Evolutionary conservation across 2,888 invertebrate species (phyloP).

Genomic region (Acleris holmiana): DNA sequence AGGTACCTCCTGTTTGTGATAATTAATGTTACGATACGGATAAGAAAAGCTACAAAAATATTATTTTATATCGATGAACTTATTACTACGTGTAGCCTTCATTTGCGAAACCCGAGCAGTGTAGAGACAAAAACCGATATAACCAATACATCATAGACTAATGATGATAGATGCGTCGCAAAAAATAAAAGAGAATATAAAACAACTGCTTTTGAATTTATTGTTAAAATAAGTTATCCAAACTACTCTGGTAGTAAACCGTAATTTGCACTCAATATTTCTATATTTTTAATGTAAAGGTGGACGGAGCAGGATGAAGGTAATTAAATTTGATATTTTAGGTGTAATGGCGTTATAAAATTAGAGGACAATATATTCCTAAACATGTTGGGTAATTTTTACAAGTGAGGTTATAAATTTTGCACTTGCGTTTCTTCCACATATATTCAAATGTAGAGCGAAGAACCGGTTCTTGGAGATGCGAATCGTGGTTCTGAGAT

Average conservation of each 20-base stretch:
- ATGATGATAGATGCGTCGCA: conserved; percentile 39
- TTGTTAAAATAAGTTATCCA: too few species aligned
- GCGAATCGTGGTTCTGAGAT: conserved; percentile 8
- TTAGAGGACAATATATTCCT: too few species aligned
- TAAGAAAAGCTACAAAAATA: background rate
- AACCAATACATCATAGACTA: conserved; percentile 45
- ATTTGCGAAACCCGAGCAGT: conserved; percentile 48
- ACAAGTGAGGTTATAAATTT: conserved; percentile 4
- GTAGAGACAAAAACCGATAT: conserved; percentile 51
- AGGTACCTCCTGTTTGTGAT: too few species aligned
- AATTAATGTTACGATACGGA: background rate
- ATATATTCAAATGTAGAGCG: conserved; percentile 1
- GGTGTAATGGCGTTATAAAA: too few species aligned
- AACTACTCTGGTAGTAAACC: too few species aligned
- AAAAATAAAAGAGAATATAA: conserved; percentile 1
- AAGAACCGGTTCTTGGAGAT: background rate
- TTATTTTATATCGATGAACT: background rate
- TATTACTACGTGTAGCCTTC: conserved; percentile 39
- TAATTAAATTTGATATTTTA: too few species aligned
- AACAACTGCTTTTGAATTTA: too few species aligned
- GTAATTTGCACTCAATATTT: too few species aligned
- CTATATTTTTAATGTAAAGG: too few species aligned
- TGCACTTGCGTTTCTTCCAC: background rate
- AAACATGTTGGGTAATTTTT: background rate
- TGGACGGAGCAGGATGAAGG: too few species aligned